phyloP scores from a whole-genome alignment of 2,797 vertebrate genomes.

The Phoxinus dragarum region DNA sequence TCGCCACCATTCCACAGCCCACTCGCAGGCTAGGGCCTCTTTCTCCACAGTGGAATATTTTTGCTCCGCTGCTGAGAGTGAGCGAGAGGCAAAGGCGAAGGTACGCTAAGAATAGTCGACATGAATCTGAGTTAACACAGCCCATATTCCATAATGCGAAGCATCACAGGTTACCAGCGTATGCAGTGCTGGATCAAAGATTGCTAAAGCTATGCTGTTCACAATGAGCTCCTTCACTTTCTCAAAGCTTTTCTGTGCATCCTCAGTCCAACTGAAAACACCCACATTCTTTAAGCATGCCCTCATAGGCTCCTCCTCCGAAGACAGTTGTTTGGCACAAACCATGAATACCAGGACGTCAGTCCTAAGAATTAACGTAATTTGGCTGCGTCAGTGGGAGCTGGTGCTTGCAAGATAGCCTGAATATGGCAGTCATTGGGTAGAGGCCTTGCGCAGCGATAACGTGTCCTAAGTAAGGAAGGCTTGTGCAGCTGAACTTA shows the following conservation, averaged over 20 bases:
- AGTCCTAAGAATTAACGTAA: neutral
- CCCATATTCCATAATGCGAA: neutral
- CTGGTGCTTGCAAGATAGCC: conserved; percentile 1
- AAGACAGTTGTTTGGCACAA: neutral
- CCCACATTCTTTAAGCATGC: neutral
- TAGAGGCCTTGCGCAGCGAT: conserved; percentile 30
- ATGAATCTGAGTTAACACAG: neutral
- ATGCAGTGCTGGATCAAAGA: neutral
- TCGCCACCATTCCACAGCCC: no score
- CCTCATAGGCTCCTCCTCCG: neutral
- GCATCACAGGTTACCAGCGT: neutral
- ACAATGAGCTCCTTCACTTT: conserved; percentile 6
- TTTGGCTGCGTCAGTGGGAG: neutral
- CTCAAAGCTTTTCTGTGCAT: neutral
- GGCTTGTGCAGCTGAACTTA: conserved; percentile 1
- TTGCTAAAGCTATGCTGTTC: conserved; percentile 1
- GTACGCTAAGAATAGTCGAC: no score
- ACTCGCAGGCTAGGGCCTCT: neutral
- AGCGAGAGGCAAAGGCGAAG: no score
- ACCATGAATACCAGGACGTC: neutral
- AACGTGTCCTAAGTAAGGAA: conserved; percentile 2
- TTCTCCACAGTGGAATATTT: neutral
- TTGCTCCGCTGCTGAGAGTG: no score
- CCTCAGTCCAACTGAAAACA: no score
- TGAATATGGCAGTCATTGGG: neutral